Percentiles rank a stretch among this genome's conserved stretches.
phyloP scores from a whole-genome alignment of 2,113 vertebrate species.

The Pipa parva region DNA sequence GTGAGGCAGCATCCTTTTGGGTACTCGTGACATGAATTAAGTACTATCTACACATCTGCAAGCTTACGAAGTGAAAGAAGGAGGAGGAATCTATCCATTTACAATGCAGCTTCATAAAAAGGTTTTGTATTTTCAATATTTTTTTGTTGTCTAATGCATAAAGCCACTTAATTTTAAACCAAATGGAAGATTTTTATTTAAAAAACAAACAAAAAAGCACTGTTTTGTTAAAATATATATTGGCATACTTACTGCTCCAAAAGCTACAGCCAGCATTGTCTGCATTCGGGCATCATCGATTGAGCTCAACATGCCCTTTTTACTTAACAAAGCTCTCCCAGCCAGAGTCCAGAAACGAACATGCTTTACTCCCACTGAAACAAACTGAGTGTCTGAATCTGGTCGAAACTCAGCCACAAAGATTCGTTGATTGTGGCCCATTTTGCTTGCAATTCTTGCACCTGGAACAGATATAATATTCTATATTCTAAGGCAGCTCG shows the following conservation, averaged over 20 bases:
- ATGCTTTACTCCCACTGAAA: slow-evolving; percentile 95
- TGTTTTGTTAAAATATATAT: background rate
- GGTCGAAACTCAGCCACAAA: slow-evolving; percentile 97
- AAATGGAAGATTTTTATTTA: background rate
- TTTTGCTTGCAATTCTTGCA: slow-evolving; percentile 86
- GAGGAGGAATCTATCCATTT: too few relatives aligned
- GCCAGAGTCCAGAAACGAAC: slow-evolving; percentile 96
- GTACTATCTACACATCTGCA: too few relatives aligned
- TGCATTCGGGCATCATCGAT: slow-evolving; percentile 92
- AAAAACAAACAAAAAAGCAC: background rate
- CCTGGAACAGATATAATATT: slow-evolving; percentile 70
- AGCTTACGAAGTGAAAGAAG: too few relatives aligned
- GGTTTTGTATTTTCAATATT: too few relatives aligned
- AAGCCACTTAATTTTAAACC: too few relatives aligned
- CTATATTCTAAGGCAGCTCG: too few relatives aligned
- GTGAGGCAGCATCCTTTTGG: too few relatives aligned
- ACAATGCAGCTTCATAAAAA: too few relatives aligned
- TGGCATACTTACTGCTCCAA: slow-evolving; percentile 90
- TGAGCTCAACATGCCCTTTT: slow-evolving; percentile 88
- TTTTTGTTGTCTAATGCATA: too few relatives aligned
- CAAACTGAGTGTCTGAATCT: slow-evolving; percentile 95
- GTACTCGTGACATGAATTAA: too few relatives aligned
- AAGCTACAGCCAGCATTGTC: slow-evolving; percentile 94
- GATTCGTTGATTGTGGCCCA: slow-evolving; percentile 89
- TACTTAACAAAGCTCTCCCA: slow-evolving; percentile 87